Evolutionary conservation across 2,113 vertebrate species (phyloP).

Genomic region (Jaculus jaculus): DNA sequence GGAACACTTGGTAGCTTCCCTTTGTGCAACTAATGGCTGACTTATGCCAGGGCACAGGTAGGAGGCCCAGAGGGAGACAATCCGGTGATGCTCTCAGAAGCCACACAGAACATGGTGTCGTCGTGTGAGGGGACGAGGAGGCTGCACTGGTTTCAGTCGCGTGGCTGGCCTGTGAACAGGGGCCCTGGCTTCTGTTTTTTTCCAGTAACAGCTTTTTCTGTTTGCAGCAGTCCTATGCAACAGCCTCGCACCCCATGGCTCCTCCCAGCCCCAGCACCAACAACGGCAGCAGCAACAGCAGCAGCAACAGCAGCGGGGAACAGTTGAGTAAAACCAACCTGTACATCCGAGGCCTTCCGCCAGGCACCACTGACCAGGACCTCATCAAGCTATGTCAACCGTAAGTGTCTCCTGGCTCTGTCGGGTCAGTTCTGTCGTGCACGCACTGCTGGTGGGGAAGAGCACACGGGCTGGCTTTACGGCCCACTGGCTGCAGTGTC

Average conservation of each 20-base stretch:
- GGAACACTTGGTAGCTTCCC: neutral
- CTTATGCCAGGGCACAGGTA: neutral
- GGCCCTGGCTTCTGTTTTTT: constrained; percentile 57
- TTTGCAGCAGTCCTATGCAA: constrained; percentile 98
- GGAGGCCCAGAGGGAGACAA: neutral
- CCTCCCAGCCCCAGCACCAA: constrained; percentile 98
- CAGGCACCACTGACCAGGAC: constrained; percentile 98
- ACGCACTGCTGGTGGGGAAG: rapidly evolving
- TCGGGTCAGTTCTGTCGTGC: rapidly evolving
- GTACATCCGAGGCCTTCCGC: constrained; percentile 97
- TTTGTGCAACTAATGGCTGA: neutral
- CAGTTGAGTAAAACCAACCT: constrained; percentile 99
- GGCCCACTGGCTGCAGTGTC: neutral
- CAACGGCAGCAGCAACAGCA: constrained; percentile 90
- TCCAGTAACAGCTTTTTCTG: constrained; percentile 77
- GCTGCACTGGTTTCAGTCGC: neutral
- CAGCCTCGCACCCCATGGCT: constrained; percentile 98
- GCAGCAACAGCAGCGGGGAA: constrained; percentile 91
- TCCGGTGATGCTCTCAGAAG: neutral
- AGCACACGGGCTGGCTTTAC: rapidly evolving
- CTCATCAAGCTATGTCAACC: constrained; percentile 99
- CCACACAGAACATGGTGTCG: rapidly evolving
- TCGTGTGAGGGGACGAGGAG: neutral
- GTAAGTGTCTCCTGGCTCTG: constrained; percentile 86
- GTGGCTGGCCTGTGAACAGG: constrained; percentile 38